phyloP scores from a whole-genome alignment of 2,888 invertebrate species.

The Gari tellinella region DNA sequence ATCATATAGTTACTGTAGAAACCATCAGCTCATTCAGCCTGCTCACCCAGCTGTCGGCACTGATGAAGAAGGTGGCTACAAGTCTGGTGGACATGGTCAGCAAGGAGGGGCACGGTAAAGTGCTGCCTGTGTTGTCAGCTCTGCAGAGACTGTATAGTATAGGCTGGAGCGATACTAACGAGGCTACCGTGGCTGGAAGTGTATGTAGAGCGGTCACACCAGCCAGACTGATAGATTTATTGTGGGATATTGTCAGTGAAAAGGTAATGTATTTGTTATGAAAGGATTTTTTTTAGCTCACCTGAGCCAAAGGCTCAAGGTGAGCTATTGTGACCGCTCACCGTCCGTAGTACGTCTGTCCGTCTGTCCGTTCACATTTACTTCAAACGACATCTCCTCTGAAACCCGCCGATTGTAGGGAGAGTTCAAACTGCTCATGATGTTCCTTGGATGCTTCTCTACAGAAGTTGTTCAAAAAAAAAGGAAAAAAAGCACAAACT shows the following conservation, averaged over 20 bases:
- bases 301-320: too few species aligned
- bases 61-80: slow-evolving; percentile 61
- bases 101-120: slow-evolving; percentile 56
- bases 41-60: slow-evolving; percentile 37
- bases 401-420: too few species aligned
- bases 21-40: slow-evolving; percentile 16
- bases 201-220: slow-evolving; percentile 62
- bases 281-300: too few species aligned
- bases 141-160: slow-evolving; percentile 49
- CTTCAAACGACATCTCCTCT: too few species aligned
- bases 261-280: slow-evolving; percentile 61
- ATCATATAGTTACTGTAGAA: slow-evolving; percentile 36
- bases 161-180: neutral
- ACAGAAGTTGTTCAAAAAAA: too few species aligned
- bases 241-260: slow-evolving; percentile 67
- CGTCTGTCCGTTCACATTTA: too few species aligned
- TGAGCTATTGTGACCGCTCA: too few species aligned
- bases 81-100: slow-evolving; percentile 55
- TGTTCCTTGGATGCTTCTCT: too few species aligned
- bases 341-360: too few species aligned
- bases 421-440: too few species aligned
- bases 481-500: too few species aligned
- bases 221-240: slow-evolving; percentile 62
- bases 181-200: slow-evolving; percentile 43
- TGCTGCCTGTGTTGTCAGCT: slow-evolving; percentile 43